Evolutionary conservation across 2,113 vertebrate genomes (phyloP).

Genomic region (Psilopsiagon aymara): DNA sequence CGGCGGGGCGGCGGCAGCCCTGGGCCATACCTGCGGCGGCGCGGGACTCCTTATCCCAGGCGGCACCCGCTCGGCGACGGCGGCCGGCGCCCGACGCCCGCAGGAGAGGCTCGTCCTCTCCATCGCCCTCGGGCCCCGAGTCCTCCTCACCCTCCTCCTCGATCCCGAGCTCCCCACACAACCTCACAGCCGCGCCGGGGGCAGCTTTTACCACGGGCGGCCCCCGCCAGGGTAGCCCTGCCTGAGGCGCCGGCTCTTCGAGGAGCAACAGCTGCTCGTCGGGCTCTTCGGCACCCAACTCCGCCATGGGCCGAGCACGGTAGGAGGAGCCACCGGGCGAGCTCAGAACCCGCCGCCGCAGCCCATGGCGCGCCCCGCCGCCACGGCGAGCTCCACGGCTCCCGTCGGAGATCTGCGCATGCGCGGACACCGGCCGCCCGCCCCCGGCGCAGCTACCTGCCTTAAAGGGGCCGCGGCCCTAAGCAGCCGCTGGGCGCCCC

Average conservation of each 20-base stretch:
- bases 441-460: background rate
- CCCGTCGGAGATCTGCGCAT: background rate
- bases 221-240: slow-evolving; percentile 1
- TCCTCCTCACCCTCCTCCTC: background rate
- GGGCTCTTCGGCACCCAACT: background rate
- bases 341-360: background rate
- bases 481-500: fast-evolving
- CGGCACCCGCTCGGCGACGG: background rate
- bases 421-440: background rate
- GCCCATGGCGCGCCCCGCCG: background rate
- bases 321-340: background rate
- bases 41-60: slow-evolving; percentile 1
- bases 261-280: slow-evolving; percentile 49
- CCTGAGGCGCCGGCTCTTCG: slow-evolving; percentile 1
- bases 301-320: background rate
- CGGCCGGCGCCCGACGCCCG: background rate
- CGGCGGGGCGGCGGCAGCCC: background rate
- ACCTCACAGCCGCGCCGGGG: slow-evolving; percentile 72
- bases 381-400: background rate
- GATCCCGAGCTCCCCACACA: background rate
- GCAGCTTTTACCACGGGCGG: background rate
- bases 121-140: slow-evolving; percentile 24
- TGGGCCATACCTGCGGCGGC: slow-evolving; percentile 14
- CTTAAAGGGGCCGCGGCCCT: background rate
- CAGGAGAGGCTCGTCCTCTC: slow-evolving; percentile 56